A percentile compares a stretch with the other conserved stretches of the same genome.
Evolutionary conservation across 2,113 vertebrate species (phyloP).

Genomic region (Mixornis gularis): DNA sequence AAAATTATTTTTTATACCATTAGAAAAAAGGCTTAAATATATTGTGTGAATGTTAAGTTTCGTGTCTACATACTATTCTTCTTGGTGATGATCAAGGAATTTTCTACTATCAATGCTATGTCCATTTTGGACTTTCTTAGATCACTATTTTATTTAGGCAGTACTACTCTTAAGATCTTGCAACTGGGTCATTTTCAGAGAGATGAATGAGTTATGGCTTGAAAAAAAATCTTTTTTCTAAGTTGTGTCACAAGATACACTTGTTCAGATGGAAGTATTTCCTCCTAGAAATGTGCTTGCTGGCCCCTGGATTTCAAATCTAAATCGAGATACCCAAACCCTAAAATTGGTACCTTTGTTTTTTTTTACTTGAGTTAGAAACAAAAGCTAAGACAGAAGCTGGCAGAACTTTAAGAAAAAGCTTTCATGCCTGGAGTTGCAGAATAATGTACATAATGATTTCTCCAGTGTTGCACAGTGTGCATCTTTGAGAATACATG

Average conservation of each 20-base stretch:
- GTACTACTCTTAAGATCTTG: not conserved
- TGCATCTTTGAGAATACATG: slow-evolving; percentile 58
- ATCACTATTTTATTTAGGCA: not conserved
- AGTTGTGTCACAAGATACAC: not conserved
- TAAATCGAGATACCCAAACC: not conserved
- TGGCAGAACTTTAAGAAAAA: slow-evolving; percentile 38
- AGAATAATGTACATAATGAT: slow-evolving; percentile 59
- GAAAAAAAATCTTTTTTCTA: not conserved
- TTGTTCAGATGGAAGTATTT: not conserved
- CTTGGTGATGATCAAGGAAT: not conserved
- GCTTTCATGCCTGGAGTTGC: slow-evolving; percentile 43
- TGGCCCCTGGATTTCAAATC: not conserved
- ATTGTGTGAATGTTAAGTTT: not conserved
- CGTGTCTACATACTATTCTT: not conserved
- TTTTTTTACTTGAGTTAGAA: not conserved
- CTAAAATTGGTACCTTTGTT: not conserved
- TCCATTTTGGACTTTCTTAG: not conserved
- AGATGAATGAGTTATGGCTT: not conserved
- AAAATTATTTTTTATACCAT: not conserved
- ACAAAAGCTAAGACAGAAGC: slow-evolving; percentile 24
- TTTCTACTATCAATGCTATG: not conserved
- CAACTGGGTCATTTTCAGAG: not conserved
- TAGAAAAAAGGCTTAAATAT: not conserved
- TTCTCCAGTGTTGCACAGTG: slow-evolving; percentile 63
- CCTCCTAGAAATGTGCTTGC: not conserved